Conservation (phyloP, 2,113 vertebrate species). For the Pluvialis apricaria region DNA sequence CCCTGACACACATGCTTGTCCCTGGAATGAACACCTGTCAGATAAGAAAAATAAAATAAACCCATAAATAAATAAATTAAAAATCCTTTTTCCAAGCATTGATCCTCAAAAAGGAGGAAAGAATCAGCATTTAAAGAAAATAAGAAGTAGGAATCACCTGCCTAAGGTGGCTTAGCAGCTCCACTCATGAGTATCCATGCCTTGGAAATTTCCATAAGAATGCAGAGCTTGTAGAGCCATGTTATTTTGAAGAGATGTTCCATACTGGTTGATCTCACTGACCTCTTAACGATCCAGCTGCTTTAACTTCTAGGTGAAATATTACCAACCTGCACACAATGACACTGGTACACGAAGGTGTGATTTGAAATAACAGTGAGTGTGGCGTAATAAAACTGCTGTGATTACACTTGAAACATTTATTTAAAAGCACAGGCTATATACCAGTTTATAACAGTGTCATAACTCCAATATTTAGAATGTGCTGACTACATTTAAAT, state of each 20-base stretch:
- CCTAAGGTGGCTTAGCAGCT: background rate
- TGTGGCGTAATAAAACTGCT: background rate
- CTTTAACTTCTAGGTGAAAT: background rate
- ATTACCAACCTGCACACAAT: background rate
- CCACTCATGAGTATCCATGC: background rate
- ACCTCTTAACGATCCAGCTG: background rate
- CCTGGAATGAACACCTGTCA: background rate
- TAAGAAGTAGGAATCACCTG: background rate
- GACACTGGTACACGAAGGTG: background rate
- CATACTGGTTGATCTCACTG: background rate
- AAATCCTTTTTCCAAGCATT: background rate
- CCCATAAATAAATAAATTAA: background rate
- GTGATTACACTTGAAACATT: background rate
- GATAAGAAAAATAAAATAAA: background rate
- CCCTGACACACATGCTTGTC: background rate
- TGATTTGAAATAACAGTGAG: background rate
- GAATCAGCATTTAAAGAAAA: background rate
- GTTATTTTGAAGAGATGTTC: background rate
- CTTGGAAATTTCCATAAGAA: background rate
- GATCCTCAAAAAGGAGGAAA: background rate
- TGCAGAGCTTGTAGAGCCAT: background rate
- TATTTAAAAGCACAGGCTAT: background rate
- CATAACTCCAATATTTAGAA: background rate
- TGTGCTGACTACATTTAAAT: background rate
- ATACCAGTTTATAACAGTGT: background rate